Percentiles rank a stretch among this genome's conserved stretches.
These are phyloP conservation scores for Cuniculus paca DNA, from an alignment of 2,797 vertebrate species.

Conservation along the genomic window DNA sequence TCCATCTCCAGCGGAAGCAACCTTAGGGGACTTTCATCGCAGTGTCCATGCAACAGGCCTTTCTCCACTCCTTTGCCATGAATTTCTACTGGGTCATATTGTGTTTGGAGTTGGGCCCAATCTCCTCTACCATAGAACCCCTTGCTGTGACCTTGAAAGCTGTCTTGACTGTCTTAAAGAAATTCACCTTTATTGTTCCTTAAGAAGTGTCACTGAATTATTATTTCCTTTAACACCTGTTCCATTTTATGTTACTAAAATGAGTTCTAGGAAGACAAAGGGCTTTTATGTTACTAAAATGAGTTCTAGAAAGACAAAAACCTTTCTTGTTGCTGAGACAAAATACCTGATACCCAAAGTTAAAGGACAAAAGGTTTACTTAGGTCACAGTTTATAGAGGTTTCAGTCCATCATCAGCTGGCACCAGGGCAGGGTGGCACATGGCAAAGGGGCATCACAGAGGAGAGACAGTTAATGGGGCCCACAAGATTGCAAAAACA, in stretches of 20 bases:
- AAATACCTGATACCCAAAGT: not conserved
- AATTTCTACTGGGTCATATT: not conserved
- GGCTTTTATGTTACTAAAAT: slow-evolving; percentile 14
- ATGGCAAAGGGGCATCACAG: too few relatives aligned
- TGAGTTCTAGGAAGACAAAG: slow-evolving; percentile 28
- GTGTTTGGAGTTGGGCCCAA: not conserved
- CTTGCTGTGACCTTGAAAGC: not conserved
- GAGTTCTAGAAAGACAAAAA: slow-evolving; percentile 36
- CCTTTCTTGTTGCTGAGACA: not conserved
- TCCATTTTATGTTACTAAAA: slow-evolving; percentile 13
- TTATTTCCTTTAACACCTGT: not conserved
- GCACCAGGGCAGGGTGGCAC: too few relatives aligned
- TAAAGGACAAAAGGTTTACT: not conserved
- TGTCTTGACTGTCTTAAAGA: not conserved
- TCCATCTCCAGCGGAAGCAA: not conserved
- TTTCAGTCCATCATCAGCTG: too few relatives aligned
- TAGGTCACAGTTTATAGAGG: too few relatives aligned
- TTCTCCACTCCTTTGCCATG: not conserved
- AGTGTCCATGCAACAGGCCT: not conserved
- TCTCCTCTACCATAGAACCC: not conserved
- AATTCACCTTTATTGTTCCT: not conserved
- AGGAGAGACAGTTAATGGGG: too few relatives aligned
- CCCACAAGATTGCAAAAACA: too few relatives aligned
- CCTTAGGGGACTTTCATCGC: not conserved
- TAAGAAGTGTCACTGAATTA: not conserved